These are phyloP conservation scores for Upupa epops DNA, from an alignment of 2,113 vertebrate species.

Conservation along the genomic window DNA sequence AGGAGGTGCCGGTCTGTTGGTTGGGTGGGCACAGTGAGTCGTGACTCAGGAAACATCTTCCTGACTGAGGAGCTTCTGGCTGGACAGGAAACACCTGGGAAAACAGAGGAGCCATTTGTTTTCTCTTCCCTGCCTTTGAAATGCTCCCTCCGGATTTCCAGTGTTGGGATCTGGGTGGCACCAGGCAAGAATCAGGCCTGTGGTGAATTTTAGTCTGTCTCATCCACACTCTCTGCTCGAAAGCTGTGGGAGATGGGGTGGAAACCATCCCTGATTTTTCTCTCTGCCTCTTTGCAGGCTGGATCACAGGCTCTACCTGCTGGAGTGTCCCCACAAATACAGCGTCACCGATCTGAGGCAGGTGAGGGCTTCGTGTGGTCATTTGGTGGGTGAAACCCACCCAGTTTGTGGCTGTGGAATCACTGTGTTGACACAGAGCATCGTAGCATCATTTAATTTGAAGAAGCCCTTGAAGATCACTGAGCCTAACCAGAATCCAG, in stretches of 20 bases:
- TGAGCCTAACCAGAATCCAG: too few relatives aligned
- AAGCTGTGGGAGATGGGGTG: background rate
- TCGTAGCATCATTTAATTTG: too few relatives aligned
- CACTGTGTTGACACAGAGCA: background rate
- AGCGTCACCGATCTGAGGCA: slow-evolving; percentile 88
- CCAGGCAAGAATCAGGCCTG: background rate
- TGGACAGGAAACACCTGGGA: slow-evolving; percentile 53
- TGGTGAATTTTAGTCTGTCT: background rate
- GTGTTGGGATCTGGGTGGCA: background rate
- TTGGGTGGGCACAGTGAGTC: background rate
- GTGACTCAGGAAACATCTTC: slow-evolving; percentile 48
- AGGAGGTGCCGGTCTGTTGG: background rate
- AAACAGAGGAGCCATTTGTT: slow-evolving; percentile 29
- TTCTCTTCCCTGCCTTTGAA: background rate
- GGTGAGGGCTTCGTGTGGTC: slow-evolving; percentile 71
- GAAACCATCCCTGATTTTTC: background rate
- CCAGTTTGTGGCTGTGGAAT: fast-evolving
- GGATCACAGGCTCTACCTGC: slow-evolving; percentile 82
- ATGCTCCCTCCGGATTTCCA: background rate
- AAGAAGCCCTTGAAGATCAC: too few relatives aligned
- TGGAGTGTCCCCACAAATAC: slow-evolving; percentile 88
- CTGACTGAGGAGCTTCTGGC: background rate
- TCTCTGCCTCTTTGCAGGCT: slow-evolving; percentile 76
- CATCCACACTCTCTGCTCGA: background rate
- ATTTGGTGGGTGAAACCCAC: background rate